phyloP scores from a whole-genome alignment of 35 echinoderm and acorn worm species.

The Apostichopus parvimensis region DNA sequence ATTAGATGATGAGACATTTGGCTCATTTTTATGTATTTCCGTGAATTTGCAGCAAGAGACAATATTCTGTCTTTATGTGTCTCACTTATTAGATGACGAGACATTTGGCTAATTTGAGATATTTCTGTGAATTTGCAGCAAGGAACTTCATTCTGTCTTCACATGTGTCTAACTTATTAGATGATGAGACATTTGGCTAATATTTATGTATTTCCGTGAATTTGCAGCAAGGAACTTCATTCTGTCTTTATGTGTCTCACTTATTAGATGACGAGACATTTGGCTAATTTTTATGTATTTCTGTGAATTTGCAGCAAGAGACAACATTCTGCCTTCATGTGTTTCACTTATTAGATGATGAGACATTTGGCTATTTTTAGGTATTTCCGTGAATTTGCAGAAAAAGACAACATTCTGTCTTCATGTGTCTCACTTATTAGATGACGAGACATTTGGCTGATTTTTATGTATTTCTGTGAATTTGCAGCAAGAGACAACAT shows the following conservation, averaged over 20 bases:
- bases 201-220: neutral
- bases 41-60: neutral
- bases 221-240: neutral
- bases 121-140: neutral
- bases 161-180: too few species aligned
- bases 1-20: neutral
- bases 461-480: too few species aligned
- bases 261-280: neutral
- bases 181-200: neutral
- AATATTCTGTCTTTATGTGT: neutral
- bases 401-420: too few species aligned
- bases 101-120: neutral
- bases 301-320: neutral
- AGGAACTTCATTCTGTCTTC: too few species aligned
- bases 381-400: too few species aligned
- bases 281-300: neutral
- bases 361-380: too few species aligned
- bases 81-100: neutral
- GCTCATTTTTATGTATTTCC: neutral
- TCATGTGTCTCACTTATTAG: too few species aligned
- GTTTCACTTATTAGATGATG: too few species aligned
- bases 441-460: too few species aligned
- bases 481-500: too few species aligned
- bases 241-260: neutral
- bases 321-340: too few species aligned